A percentile compares a stretch with the other conserved stretches of the same genome.
Conservation (phyloP, 1,140 invertebrate species). For the Pachyrhynchus sulphureomaculatus region DNA sequence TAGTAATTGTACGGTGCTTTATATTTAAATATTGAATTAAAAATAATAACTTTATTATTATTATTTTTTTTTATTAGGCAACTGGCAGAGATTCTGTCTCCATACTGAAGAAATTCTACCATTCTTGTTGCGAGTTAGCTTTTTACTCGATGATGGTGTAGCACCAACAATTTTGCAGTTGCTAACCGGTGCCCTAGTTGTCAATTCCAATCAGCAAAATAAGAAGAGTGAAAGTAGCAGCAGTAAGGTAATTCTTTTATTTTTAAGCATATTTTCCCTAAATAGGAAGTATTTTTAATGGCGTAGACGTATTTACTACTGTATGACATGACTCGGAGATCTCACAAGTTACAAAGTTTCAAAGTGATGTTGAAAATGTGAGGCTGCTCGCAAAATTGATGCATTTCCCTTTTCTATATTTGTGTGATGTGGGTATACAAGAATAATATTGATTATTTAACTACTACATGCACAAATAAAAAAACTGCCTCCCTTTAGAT, state of each 20-base stretch:
- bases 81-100: slow-evolving; percentile 93
- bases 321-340: no score
- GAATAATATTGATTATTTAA: no score
- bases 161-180: slow-evolving; percentile 88
- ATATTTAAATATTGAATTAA: background rate
- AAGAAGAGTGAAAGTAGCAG: slow-evolving; percentile 32
- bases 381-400: no score
- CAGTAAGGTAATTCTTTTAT: slow-evolving; percentile 9
- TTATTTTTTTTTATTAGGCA: slow-evolving; percentile 56
- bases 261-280: background rate
- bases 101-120: slow-evolving; percentile 72
- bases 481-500: no score
- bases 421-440: no score
- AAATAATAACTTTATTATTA: background rate
- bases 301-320: no score
- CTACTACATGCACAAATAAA: no score
- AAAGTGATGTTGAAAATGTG: no score
- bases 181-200: slow-evolving; percentile 84
- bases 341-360: no score
- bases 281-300: no score
- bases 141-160: slow-evolving; percentile 89
- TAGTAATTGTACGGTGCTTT: background rate
- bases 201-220: slow-evolving; percentile 26
- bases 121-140: slow-evolving; percentile 78
- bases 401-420: no score